Base-by-base conservation (phyloP, 2,888 invertebrate species). In the Andricus quercusramuli region DNA sequence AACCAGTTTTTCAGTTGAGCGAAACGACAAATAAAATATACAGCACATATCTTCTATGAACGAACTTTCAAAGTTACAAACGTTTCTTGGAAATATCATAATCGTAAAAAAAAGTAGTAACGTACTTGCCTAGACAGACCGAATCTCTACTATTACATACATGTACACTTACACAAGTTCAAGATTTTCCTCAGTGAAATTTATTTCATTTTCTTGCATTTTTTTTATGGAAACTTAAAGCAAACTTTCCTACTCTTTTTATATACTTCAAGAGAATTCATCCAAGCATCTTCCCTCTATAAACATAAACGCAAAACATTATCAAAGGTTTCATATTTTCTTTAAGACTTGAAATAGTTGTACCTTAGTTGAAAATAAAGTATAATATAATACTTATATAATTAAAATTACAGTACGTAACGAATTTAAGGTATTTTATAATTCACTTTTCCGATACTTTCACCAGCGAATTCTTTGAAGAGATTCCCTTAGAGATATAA, bases 211-310 rank as follows among this genome's bases (percentile, higher is more conserved):
- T 51, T 6, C 51, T 51, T 51, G 20, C 51, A 20, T 51, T 20
- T 51, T 51, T 47, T 51, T 51, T 20, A 66, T 37, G 37, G 32
- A 66, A 66, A 66, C 32, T 66, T n/a, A n/a, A 66, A 66, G 37
- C 20, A 37, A 66, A n/a, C 37, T 66, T 51, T 51, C 51, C n/a
- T 37, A 32, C 20, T n/a, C 66, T 66, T 66, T n/a, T 37, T 66
- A 32, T 37, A n/a, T 13, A n/a, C 29, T 66, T 37, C n/a, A 37
- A n/a, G 17, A n/a, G 37, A 66, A n/a, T 66, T 37, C 11, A 66
- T 32, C 37, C 20, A 66, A 66, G 11, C 32, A 37, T 66, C 15
- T n/a, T 66, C n/a, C 13, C 37, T 66, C n/a, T 11, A 37, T 32
- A 32, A 66, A 66, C 13, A 37, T 66, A n/a, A n/a, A 37, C 3